Evolutionary conservation across 2,888 invertebrate genomes (phyloP).

Genomic region (Pollenia amentaria): DNA sequence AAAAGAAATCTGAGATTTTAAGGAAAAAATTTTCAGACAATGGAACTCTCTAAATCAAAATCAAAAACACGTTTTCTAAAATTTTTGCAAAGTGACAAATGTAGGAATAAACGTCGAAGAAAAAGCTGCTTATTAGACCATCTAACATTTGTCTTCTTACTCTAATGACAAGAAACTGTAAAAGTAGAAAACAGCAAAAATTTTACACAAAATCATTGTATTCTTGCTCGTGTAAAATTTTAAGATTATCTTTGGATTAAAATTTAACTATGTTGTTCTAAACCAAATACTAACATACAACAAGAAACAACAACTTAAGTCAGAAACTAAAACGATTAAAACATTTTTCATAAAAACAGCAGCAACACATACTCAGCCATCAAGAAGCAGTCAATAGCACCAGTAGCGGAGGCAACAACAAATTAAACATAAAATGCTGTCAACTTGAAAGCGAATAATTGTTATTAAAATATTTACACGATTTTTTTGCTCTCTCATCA

Average conservation of each 20-base stretch:
- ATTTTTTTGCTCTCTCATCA: not conserved
- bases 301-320: not conserved
- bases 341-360: constrained; percentile 24
- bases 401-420: not conserved
- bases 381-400: not conserved
- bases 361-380: not conserved
- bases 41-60: no score
- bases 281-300: not conserved
- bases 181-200: not conserved
- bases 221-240: constrained; percentile 11
- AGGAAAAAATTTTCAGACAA: no score
- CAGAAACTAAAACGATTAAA: constrained; percentile 3
- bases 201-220: constrained; percentile 1
- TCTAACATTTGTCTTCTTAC: no score
- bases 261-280: not conserved
- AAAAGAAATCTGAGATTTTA: no score
- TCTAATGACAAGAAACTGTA: not conserved
- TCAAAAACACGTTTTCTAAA: no score
- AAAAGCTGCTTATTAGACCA: no score
- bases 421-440: constrained; percentile 29
- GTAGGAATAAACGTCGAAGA: no score
- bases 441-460: constrained; percentile 47
- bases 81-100: no score
- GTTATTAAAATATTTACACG: constrained; percentile 58
- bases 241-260: constrained; percentile 19